Percentiles rank a stretch among this genome's conserved stretches.
Conservation (phyloP, 2,888 invertebrate genomes). For the Drosophila acutilabella region DNA sequence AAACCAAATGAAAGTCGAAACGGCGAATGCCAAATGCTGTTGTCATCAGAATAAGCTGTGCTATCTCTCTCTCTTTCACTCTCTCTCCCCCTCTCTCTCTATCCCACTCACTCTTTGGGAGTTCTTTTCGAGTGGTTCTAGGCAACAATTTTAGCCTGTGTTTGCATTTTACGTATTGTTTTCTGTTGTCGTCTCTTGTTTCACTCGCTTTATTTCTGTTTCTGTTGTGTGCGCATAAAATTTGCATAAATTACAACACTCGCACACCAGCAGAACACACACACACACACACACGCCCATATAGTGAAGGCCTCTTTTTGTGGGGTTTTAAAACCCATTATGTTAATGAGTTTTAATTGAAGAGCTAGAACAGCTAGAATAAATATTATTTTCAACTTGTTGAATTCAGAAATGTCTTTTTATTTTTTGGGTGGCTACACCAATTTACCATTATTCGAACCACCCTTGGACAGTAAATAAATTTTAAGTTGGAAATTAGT, state of each 20-base stretch:
- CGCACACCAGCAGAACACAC: slow-evolving; percentile 51
- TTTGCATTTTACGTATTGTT: slow-evolving; percentile 42
- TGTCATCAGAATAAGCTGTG: slow-evolving; percentile 41
- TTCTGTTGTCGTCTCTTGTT: slow-evolving; percentile 51
- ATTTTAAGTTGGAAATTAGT: no score
- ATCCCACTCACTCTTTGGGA: not conserved
- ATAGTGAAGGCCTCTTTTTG: slow-evolving; percentile 45
- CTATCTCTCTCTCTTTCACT: not conserved
- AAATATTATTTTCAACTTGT: slow-evolving; percentile 32
- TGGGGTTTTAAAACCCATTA: slow-evolving; percentile 68
- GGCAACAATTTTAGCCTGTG: slow-evolving; percentile 47
- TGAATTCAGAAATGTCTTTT: slow-evolving; percentile 15
- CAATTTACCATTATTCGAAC: not conserved
- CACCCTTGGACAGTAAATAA: not conserved
- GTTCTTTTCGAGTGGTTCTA: slow-evolving; percentile 16
- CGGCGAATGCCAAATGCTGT: slow-evolving; percentile 30
- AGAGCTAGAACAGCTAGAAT: slow-evolving; percentile 42
- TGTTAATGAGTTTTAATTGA: slow-evolving; percentile 77
- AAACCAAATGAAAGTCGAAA: slow-evolving; percentile 62
- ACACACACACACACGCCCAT: slow-evolving; percentile 7
- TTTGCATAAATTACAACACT: slow-evolving; percentile 77
- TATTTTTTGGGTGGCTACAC: not conserved
- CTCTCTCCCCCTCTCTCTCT: not conserved
- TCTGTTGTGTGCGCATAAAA: slow-evolving; percentile 73
- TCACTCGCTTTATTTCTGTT: slow-evolving; percentile 38